phyloP scores from a whole-genome alignment of 1,140 invertebrate genomes.

The Xylocopa sonorina region DNA sequence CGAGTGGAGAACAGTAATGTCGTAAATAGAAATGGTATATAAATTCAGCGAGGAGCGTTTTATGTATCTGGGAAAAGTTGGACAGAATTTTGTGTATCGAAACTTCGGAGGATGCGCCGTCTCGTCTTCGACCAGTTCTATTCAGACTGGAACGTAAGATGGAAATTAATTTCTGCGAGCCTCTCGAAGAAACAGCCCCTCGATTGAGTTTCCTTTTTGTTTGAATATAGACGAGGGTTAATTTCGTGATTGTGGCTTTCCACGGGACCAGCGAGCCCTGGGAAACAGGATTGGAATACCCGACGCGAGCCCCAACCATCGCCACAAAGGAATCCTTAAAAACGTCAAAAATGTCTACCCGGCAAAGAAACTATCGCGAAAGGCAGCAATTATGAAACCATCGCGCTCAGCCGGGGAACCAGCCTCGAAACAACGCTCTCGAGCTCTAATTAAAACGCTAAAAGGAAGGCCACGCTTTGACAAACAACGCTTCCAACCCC shows the following conservation, averaged over 20 bases:
- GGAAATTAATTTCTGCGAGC: not conserved
- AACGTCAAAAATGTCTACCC: not conserved
- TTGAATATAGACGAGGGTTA: constrained; percentile 10
- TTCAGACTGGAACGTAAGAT: not conserved
- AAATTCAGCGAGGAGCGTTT: no score
- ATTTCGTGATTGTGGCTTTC: not conserved
- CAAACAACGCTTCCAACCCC: not conserved
- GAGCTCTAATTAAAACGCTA: constrained; percentile 26
- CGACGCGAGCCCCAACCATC: not conserved
- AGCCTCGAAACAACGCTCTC: not conserved
- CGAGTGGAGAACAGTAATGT: no score
- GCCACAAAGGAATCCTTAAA: not conserved
- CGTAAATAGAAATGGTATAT: no score
- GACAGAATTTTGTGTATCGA: no score
- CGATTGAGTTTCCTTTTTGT: not conserved
- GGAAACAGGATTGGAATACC: not conserved
- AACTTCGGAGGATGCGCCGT: no score
- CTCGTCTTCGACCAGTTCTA: no score
- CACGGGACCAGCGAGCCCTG: not conserved
- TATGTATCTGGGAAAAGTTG: no score
- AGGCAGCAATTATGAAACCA: not conserved
- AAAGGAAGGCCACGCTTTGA: not conserved
- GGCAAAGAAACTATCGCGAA: not conserved
- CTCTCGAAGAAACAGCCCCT: not conserved
- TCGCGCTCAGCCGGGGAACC: not conserved